Evolutionary conservation across 1,140 invertebrate species (phyloP), one percentile per base, ranked within the genome.

Genomic region (Myzus persicae): DNA sequence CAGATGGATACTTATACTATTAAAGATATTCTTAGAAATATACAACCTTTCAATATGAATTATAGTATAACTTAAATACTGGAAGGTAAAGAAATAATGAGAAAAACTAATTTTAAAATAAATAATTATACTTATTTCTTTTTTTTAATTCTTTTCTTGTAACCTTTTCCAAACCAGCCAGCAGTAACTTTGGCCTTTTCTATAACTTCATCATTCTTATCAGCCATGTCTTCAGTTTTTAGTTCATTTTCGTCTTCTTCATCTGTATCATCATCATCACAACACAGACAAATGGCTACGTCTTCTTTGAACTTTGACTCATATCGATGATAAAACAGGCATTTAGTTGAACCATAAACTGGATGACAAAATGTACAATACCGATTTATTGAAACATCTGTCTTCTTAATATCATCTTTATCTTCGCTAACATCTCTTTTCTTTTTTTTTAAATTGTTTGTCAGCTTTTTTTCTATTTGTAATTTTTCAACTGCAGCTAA

Each of bases 111-210:
- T 54, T 59, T 31, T 51, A 90, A 90, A 24, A 38, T 18, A 90
- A 42, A 90, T 90, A 40, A 90, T 67, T 54, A n/a, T 90, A 81
- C 59, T 18, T 84, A 96, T 95, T 96, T 96, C 94, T 96, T 96
- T 94, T 95, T 96, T 42, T 95, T 95, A 93, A 96, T 95, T 88
- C 95, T 95, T 94, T 96, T 96, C 6, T 96, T 95, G 94, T 96
- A 96, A 8, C 96, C 96, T 95, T 96, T 96, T 2, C 96, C 96
- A 94, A 96, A 96, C 96, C 96, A 97, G 5, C 96, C 96, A n/a
- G 96, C 96, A 95, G 96, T 96, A 94, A 95, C 95, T 2, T 95
- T 95, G 76, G 95, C 94, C 91, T 95, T 94, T 1, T 95, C 94
- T 18, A 94, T 93, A 95, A 95, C 94, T 95, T 94, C 94, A 67